These are phyloP conservation scores for Scaptomyza polygonia DNA, from an alignment of 2,888 invertebrate genomes.

Conservation along the genomic window DNA sequence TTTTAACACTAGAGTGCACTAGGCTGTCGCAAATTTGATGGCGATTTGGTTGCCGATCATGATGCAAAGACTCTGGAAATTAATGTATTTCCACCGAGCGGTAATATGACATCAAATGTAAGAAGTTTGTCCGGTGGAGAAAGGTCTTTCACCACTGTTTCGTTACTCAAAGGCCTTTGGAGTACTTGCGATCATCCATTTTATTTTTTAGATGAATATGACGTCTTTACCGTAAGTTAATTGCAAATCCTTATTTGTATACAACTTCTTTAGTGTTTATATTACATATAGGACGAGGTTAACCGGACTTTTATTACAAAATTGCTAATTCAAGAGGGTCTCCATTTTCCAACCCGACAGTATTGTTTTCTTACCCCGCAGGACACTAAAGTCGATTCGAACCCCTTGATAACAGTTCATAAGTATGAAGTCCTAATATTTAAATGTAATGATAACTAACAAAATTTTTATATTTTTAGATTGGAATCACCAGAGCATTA, in stretches of 20 bases:
- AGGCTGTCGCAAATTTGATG: slow-evolving; percentile 77
- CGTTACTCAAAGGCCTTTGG: slow-evolving; percentile 97
- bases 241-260: not conserved
- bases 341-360: slow-evolving; percentile 88
- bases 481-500: slow-evolving; percentile 51
- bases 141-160: slow-evolving; percentile 97
- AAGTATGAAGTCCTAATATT: slow-evolving; percentile 83
- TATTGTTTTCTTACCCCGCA: slow-evolving; percentile 96
- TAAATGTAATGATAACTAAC: not conserved
- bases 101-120: slow-evolving; percentile 84
- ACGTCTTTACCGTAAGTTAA: slow-evolving; percentile 94
- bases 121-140: slow-evolving; percentile 96
- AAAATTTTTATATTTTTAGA: slow-evolving; percentile 25
- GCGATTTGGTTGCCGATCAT: slow-evolving; percentile 74
- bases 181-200: slow-evolving; percentile 96
- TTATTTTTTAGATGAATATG: slow-evolving; percentile 97
- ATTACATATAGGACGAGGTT: slow-evolving; percentile 56
- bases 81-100: slow-evolving; percentile 86
- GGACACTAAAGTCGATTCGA: slow-evolving; percentile 87
- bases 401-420: slow-evolving; percentile 86
- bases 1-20: slow-evolving; percentile 71
- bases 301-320: slow-evolving; percentile 68
- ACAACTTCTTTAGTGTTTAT: not conserved
- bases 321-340: slow-evolving; percentile 91
- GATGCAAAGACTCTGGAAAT: slow-evolving; percentile 78